Base-by-base conservation (phyloP, 2,888 invertebrate genomes). In the Diaperis boleti region DNA sequence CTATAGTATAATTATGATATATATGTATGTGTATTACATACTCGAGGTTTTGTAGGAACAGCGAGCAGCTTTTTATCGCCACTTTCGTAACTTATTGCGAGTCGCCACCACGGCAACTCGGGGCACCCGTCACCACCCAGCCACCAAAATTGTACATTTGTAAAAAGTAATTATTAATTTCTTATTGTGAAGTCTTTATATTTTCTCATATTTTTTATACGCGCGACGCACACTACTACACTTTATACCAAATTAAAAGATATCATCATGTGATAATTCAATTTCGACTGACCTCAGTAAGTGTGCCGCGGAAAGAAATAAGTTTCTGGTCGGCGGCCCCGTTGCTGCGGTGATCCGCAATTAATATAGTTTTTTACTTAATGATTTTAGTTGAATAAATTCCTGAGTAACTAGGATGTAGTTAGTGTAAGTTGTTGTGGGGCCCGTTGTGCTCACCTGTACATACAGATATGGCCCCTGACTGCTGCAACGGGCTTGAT, bases 401-500 rank as follows among this genome's bases (percentile, higher is more conserved):
- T 65, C 59, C 65, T 55, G 54, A 65, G 56, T 60, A 56, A 62
- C 55, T 67, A 69, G 59, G 37, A 49, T 69, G 62, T 71, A 71
- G 69, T 65, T 70, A 67, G 62, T 65, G 64, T 72, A 70, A 71
- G 64, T 70, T 64, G 69, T 67, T 67, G 57, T 67, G 70, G 72
- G 70, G 63, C 62, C 67, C 69, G 62, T 65, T 71, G 71, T 69
- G 71, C 71, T 73, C 73, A 67, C 65, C 67, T 75, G 73, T 74
- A 73, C 65, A 74, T 72, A 73, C 56, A 64, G 66, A 72, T 62
- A 71, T 73, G 73, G 73, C 73, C 74, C 72, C 72, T 72, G 71
- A 74, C 69, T 76, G 74, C 74, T 75, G 70, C 70, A 69, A 75
- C 73, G 74, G 76, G 77, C 76, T 76, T 77, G 77, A 77, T 77